phyloP scores from a whole-genome alignment of 2,113 vertebrate species.

The Tachycineta bicolor region DNA sequence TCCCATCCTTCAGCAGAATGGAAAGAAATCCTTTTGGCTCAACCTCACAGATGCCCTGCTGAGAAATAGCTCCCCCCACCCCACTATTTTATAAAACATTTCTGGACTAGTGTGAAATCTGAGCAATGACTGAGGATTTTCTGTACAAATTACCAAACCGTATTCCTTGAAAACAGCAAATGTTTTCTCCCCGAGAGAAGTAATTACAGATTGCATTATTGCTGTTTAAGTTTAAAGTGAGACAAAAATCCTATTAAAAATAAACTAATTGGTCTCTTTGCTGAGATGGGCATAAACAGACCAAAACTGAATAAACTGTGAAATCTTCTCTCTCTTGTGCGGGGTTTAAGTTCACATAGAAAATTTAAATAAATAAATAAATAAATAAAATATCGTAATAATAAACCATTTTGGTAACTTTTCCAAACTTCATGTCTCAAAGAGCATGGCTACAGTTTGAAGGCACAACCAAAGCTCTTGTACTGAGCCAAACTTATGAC shows the following conservation, averaged over 20 bases:
- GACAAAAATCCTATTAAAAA: slow-evolving; percentile 25
- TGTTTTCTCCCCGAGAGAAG: background rate
- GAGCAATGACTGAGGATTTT: background rate
- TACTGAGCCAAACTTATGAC: background rate
- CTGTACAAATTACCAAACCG: background rate
- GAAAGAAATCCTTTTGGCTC: background rate
- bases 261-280: slow-evolving; percentile 24
- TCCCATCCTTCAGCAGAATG: background rate
- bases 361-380: background rate
- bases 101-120: background rate
- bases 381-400: background rate
- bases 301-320: background rate
- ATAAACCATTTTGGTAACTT: background rate
- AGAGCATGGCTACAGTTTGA: background rate
- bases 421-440: background rate
- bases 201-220: slow-evolving; percentile 29
- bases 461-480: background rate
- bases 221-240: slow-evolving; percentile 26
- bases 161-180: background rate
- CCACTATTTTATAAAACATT: background rate
- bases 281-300: background rate
- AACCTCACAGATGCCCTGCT: background rate
- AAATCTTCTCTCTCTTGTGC: background rate
- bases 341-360: background rate
- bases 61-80: fast-evolving